Evolutionary conservation across 2,113 vertebrate genomes (phyloP), one percentile per base, ranked within the genome.

Genomic region (Myrmophylax atrothorax): DNA sequence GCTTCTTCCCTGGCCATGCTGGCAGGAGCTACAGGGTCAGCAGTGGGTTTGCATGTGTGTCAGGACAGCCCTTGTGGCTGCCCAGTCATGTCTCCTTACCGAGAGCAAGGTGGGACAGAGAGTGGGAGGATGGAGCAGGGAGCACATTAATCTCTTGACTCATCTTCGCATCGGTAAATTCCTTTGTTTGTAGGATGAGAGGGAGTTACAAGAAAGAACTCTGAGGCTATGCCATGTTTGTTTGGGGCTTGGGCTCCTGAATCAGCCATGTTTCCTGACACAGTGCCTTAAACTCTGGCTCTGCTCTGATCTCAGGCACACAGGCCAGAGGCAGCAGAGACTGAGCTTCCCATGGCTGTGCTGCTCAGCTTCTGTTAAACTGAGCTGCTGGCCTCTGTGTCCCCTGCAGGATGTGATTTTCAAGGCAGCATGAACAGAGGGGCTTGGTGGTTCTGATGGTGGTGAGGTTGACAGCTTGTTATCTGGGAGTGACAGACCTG

Each of bases 261-360:
- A 55, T 38, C 68, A 55, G 46, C 40, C 26, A 4, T 6, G 10
- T 35, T 66, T 35, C 35, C 31, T 60, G 46, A 31, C 24, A 18
- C 1, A 4, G 29, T 79, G 14, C 60, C 38, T 59, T 47, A 12
- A 0, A 1, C 64, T 50, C 52, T 59, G 28, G 31, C n/a, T 84
- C 78, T 85, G 63, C 42, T 86, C 52, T 87, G 42, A 6, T 29
- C 49, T 69, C 14, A 12, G 44, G 33, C 42, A 31, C 8, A 14
- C 17, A 0, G 1, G 47, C 53, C 52, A 73, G 67, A 73, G 18
- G 26, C 25, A 63, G 29, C 59, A 40, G 83, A 90, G 78, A 66
- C 42, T 82, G 46, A 58, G 14, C 33, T 73, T 67, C 22, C n/a
- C 33, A 23, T 38, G 46, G 31, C 58, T 56, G 33, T 2, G 0